Evolutionary conservation across 2,888 invertebrate species (phyloP), one percentile per base, ranked within the genome.

Genomic region (Anaspis maculata): DNA sequence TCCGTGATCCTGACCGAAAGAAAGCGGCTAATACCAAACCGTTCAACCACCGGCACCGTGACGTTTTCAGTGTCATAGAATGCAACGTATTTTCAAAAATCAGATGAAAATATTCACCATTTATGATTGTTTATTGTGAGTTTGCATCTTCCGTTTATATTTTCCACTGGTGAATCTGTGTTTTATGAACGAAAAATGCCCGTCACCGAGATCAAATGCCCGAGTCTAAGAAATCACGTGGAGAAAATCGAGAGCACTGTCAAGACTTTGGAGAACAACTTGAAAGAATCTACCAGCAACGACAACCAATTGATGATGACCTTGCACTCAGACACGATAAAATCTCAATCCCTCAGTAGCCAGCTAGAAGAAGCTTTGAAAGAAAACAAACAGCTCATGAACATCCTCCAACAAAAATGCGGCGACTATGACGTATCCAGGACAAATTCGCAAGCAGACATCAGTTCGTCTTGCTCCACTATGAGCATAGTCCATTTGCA

Each of bases 401-500:
- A 27, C 27, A 25, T 29, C 9, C 34, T 59, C 13, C 56, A 59
- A 25, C 46, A 49, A 36, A 47, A 43, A 30, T 42, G 38, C 32
- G 34, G 35, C 15, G 45, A 47, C 3, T 33, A 36, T 12, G 36
- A 47, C 28, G 13, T 37, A 5, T 42, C 45, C 21, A 27, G 45
- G 25, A 34, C 38, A 3, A 56, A 50, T 31, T 59, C 49, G 35
- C 58, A 53, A 31, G 49, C 61, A 3, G 59, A 63, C 31, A 37
- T 60, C 3, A 50, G 60, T 5, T 62, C 67, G 21, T 64, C 71
- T n/a, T 69, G 69, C 64, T 71, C 72, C 1, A 70, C 71, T 2
- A 67, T 70, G 61, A 73, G 71, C 52, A 67, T 73, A 42, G 68
- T 71, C 4, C 69, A 72, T 48, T 57, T 74, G 9, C 73, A 73